A percentile compares a stretch with the other conserved stretches of the same genome.
Evolutionary conservation across 2,113 vertebrate species (phyloP).

Genomic region (Vulpes vulpes): DNA sequence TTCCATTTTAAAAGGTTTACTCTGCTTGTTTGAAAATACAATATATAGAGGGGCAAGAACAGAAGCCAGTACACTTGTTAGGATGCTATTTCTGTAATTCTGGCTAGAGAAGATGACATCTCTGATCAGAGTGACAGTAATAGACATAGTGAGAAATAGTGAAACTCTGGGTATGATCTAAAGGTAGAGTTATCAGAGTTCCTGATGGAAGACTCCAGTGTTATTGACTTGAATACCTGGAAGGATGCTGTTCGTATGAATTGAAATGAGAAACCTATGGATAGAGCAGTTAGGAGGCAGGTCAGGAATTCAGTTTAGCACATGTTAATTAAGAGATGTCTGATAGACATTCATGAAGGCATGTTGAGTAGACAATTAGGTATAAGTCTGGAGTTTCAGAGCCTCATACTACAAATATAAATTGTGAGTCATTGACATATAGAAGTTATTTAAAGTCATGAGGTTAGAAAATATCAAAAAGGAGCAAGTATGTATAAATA

Average conservation of each 20-base stretch:
- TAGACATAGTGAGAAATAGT: neutral
- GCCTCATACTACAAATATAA: neutral
- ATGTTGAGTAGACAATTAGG: neutral
- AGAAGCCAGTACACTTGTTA: neutral
- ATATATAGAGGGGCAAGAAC: fast-evolving
- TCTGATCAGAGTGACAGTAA: neutral
- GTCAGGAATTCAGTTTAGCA: neutral
- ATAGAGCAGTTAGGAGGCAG: neutral
- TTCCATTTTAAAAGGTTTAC: neutral
- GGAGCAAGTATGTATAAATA: neutral
- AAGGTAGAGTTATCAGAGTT: neutral
- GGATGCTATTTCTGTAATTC: neutral
- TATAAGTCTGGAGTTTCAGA: neutral
- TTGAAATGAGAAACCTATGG: neutral
- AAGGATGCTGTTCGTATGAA: neutral
- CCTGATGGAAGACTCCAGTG: neutral
- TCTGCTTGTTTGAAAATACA: neutral
- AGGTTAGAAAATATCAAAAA: neutral
- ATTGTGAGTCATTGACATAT: neutral
- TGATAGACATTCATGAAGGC: neutral
- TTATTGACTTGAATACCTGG: neutral
- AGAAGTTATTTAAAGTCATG: neutral
- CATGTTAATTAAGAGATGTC: neutral
- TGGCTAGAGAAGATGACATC: neutral
- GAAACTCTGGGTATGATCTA: neutral